Base-by-base conservation (phyloP, 2,888 invertebrate genomes). In the Parnassius smintheus region DNA sequence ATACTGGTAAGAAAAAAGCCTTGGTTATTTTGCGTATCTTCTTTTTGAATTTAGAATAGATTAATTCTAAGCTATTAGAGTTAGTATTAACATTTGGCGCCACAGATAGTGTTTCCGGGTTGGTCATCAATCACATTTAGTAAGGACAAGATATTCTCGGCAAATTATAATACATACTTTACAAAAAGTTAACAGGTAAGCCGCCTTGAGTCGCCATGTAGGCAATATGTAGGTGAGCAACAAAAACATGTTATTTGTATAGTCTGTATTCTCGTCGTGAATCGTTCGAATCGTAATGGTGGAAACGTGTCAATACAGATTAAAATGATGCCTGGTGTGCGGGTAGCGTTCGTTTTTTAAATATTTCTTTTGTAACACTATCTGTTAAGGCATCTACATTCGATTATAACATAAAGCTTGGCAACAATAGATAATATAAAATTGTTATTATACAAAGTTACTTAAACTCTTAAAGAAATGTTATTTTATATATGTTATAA, bases 271-370 rank as follows among this genome's bases (percentile, higher is more conserved):
- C 77, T 78, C 73, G 80, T 81, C 74, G 73, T 18, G 78, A 81
- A 84, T 85, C 82, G 83, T 79, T 80, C 80, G 78, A 91, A 81
- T 86, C 90, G 86, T 77, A 87, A 85, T 84, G 74, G 86, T 83
- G 90, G 90, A 91, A 91, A 91, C 86, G 79, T 88, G 91, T 88
- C 91, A 85, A 90, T 89, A 87, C 76, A 75, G 75, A 86, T 91
- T 87, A 86, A 77, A 76, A 67, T 74, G 81, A 85, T 78, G 67
- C 66, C 70, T 76, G 74, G 67, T 67, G 67, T 68, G 63, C 66
- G 66, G 59, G 53, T 60, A 55, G 66, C 63, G 59, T 68, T 66
- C 61, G 66, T 65, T 69, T 71, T 69, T 71, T 72, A 68, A 65
- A 68, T 66, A 69, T 35, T 62, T 68, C 65, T 66, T 53, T 58